Percentiles rank a stretch among this genome's conserved stretches.
These are phyloP conservation scores for Cynoglossus semilaevis DNA, from an alignment of 2,113 vertebrate genomes.

Conservation along the genomic window DNA sequence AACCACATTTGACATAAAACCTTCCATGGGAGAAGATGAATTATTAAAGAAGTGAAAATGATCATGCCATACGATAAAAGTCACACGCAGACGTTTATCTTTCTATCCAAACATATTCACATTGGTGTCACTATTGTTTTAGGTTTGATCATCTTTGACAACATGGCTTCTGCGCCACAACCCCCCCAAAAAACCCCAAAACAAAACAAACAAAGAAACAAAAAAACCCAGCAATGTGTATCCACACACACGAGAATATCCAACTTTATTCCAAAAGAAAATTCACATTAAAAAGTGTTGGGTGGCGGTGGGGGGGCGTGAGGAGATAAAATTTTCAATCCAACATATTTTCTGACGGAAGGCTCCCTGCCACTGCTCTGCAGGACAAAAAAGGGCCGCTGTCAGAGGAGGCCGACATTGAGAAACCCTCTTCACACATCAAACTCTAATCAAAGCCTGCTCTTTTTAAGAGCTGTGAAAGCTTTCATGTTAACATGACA, in stretches of 20 bases:
- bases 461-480: slow-evolving; percentile 65
- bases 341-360: slow-evolving; percentile 65
- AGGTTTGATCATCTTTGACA: slow-evolving; percentile 40
- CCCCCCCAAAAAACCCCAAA: too few relatives aligned
- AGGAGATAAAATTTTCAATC: slow-evolving; percentile 55
- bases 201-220: too few relatives aligned
- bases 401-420: slow-evolving; percentile 65
- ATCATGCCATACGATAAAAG: slow-evolving; percentile 37
- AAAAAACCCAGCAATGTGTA: slow-evolving; percentile 9
- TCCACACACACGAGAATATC: too few relatives aligned
- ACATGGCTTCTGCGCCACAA: slow-evolving; percentile 12
- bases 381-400: slow-evolving; percentile 57
- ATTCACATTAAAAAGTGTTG: background rate
- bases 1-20: slow-evolving; percentile 36
- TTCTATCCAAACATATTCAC: background rate
- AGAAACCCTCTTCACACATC: slow-evolving; percentile 62
- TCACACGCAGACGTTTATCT: slow-evolving; percentile 25
- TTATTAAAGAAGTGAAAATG: slow-evolving; percentile 58
- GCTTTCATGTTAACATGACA: slow-evolving; percentile 75
- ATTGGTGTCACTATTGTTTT: slow-evolving; percentile 45
- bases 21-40: slow-evolving; percentile 50
- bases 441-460: slow-evolving; percentile 70
- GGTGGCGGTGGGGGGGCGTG: background rate
- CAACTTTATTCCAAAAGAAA: too few relatives aligned
- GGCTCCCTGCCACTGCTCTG: slow-evolving; percentile 50